These are phyloP conservation scores for Ramphastos sulfuratus DNA, from an alignment of 2,113 vertebrate genomes.

Conservation along the genomic window DNA sequence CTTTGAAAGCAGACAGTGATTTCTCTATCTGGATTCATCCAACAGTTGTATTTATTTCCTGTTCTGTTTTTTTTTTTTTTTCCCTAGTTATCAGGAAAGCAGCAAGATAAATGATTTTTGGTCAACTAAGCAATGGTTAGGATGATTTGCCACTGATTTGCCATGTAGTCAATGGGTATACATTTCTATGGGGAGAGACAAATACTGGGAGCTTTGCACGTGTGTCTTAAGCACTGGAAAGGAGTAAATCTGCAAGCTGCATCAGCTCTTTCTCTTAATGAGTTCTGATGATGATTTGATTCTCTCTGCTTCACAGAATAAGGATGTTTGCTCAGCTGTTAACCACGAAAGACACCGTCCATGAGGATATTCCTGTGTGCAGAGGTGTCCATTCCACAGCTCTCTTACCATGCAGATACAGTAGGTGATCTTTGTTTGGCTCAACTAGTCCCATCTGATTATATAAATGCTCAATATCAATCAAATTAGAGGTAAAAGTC, in stretches of 20 bases:
- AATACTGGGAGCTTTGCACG: not conserved
- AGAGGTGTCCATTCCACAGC: not conserved
- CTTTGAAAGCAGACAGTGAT: not conserved
- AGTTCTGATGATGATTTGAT: not conserved
- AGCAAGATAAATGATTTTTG: not conserved
- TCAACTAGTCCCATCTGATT: not conserved
- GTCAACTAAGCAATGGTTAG: not conserved
- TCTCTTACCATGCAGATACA: not conserved
- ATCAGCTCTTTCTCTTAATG: not conserved
- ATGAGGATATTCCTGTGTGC: not conserved
- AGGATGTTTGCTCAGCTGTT: constrained; percentile 14
- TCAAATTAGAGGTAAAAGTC: not conserved
- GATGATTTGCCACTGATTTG: not conserved
- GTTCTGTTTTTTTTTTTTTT: not conserved
- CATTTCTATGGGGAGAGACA: not conserved
- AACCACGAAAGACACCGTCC: fast-evolving
- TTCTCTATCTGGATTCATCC: not conserved
- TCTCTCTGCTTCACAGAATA: constrained; percentile 6
- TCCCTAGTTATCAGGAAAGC: not conserved
- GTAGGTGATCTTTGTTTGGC: not conserved
- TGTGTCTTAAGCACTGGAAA: not conserved
- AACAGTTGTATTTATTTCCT: not conserved
- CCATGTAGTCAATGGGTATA: not conserved
- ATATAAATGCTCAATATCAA: not conserved
- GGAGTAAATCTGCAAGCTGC: not conserved